phyloP scores from a whole-genome alignment of 2,113 vertebrate species.

The Casuarius casuarius region DNA sequence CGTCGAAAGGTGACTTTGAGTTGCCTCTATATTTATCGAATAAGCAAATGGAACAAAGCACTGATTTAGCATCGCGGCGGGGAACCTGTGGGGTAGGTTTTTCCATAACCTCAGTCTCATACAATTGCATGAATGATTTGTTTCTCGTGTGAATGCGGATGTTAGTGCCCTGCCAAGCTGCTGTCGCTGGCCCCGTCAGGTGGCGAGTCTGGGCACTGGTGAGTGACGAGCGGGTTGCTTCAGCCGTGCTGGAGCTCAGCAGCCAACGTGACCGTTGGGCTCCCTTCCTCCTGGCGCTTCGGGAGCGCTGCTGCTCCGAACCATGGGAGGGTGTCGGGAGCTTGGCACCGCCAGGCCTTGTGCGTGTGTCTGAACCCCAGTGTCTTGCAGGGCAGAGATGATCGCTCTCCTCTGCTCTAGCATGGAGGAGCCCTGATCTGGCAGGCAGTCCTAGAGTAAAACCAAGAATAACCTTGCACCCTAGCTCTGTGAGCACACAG shows the following conservation, averaged over 20 bases:
- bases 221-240: too few relatives aligned
- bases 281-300: neutral
- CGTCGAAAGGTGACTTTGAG: neutral
- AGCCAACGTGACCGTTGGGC: too few relatives aligned
- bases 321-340: too few relatives aligned
- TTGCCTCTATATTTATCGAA: neutral
- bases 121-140: slow-evolving; percentile 41
- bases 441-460: neutral
- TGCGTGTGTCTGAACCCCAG: neutral
- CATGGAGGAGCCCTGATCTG: neutral
- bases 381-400: too few relatives aligned
- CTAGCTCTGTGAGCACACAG: too few relatives aligned
- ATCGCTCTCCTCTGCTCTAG: too few relatives aligned
- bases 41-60: neutral
- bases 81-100: slow-evolving; percentile 20
- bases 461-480: too few relatives aligned
- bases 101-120: neutral
- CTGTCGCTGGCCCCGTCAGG: neutral
- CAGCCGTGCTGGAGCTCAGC: neutral
- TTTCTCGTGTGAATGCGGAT: fast-evolving
- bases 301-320: neutral
- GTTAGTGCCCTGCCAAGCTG: neutral
- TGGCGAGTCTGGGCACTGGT: neutral
- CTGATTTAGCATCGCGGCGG: neutral
- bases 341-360: neutral